phyloP scores from a whole-genome alignment of 2,113 vertebrate genomes.

The Oplegnathus fasciatus region DNA sequence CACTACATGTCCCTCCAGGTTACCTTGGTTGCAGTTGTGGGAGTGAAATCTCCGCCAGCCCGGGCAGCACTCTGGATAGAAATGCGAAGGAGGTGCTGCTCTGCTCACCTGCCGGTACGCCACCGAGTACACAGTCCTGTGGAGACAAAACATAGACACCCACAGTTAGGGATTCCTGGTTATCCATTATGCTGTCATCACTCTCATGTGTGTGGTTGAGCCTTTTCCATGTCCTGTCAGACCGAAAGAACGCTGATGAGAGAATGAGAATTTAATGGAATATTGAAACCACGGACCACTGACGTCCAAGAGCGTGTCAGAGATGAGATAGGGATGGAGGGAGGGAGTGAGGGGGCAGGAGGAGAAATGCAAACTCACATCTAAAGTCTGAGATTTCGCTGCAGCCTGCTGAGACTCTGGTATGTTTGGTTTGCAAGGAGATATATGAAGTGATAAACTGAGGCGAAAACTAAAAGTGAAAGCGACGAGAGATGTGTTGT shows the following conservation, averaged over 20 bases:
- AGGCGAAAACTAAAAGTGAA: not conserved
- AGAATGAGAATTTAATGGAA: constrained; percentile 24
- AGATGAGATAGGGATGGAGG: constrained; percentile 22
- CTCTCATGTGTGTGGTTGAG: constrained; percentile 16
- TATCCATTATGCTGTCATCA: constrained; percentile 16
- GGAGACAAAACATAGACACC: constrained; percentile 44
- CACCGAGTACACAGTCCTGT: constrained; percentile 90
- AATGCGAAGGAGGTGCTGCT: constrained; percentile 33
- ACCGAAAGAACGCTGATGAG: constrained; percentile 19
- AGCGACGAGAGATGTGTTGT: not conserved
- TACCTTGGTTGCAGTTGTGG: constrained; percentile 89
- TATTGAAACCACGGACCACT: constrained; percentile 36
- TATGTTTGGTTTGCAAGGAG: constrained; percentile 34
- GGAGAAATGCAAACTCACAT: constrained; percentile 21
- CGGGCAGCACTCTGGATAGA: constrained; percentile 87
- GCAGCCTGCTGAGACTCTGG: constrained; percentile 38
- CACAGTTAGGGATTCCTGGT: constrained; percentile 10
- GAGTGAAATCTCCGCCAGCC: constrained; percentile 88
- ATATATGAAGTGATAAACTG: constrained; percentile 18
- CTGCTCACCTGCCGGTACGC: constrained; percentile 86
- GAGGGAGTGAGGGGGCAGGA: constrained; percentile 16
- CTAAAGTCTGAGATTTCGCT: constrained; percentile 13
- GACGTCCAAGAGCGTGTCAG: constrained; percentile 44
- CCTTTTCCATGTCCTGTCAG: constrained; percentile 37
- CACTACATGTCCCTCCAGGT: constrained; percentile 12